phyloP scores from a whole-genome alignment of 2,888 invertebrate species.

The Ormyrus labotus region DNA sequence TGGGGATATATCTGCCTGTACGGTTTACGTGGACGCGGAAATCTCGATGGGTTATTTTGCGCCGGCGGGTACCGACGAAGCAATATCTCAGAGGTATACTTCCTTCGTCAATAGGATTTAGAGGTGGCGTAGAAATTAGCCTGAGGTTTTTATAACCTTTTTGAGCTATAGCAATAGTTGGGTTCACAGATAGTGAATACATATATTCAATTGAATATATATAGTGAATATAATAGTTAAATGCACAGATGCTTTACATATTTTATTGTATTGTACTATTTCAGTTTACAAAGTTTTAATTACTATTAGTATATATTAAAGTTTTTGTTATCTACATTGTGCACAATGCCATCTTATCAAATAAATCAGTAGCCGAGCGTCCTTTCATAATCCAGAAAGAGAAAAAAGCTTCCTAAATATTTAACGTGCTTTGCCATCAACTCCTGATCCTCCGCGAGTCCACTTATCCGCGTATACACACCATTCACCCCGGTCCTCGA shows the following conservation, averaged over 20 bases:
- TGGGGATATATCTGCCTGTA: slow-evolving; percentile 39
- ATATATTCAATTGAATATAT: no score
- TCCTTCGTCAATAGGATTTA: background rate
- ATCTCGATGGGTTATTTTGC: slow-evolving; percentile 29
- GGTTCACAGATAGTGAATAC: no score
- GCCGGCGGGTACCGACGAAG: slow-evolving; percentile 10
- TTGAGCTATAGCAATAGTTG: no score
- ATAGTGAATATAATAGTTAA: no score
- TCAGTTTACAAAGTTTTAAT: no score
- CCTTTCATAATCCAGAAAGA: no score
- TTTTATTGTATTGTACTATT: no score
- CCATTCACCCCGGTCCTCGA: background rate
- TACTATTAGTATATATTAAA: no score
- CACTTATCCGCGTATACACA: background rate
- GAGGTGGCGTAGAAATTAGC: slow-evolving; percentile 26
- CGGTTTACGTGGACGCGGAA: slow-evolving; percentile 15
- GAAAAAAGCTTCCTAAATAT: slow-evolving; percentile 16
- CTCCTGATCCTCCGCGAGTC: background rate
- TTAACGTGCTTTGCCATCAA: slow-evolving; percentile 4
- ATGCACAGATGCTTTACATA: no score
- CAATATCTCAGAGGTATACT: background rate
- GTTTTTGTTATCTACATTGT: no score
- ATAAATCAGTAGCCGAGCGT: no score
- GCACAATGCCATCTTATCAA: no score
- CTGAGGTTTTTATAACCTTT: background rate